These are phyloP conservation scores for Sciurus niger DNA, from an alignment of 2,113 vertebrate genomes.

Conservation along the genomic window DNA sequence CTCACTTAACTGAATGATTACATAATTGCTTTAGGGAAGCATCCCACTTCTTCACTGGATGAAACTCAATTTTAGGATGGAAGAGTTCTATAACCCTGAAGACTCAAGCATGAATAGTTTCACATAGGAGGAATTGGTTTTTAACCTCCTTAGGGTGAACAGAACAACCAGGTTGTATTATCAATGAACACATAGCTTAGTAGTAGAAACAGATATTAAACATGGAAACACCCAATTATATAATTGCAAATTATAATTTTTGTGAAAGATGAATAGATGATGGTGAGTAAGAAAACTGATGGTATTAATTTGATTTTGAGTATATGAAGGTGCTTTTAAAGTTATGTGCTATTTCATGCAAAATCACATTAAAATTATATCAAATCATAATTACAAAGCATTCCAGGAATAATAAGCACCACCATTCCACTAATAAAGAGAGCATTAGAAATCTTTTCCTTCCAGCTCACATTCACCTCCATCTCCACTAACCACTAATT, in stretches of 20 bases:
- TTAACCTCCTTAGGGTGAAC: background rate
- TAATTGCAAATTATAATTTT: background rate
- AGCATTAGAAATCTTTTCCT: background rate
- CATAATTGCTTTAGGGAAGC: background rate
- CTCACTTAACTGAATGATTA: background rate
- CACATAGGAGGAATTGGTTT: background rate
- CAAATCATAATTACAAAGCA: background rate
- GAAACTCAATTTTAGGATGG: background rate
- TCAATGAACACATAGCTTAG: background rate
- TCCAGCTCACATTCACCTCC: background rate
- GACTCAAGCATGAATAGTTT: background rate
- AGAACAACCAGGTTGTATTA: background rate
- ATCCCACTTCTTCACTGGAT: background rate
- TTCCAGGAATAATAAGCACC: background rate
- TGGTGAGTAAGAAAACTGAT: background rate
- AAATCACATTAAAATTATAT: constrained; percentile 44
- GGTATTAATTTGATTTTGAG: background rate
- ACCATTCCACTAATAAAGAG: background rate
- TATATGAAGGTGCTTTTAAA: background rate
- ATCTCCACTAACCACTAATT: background rate
- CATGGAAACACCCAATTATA: background rate
- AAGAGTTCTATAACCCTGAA: background rate
- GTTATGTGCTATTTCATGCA: background rate
- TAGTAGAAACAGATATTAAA: background rate
- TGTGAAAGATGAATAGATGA: background rate